Base-by-base conservation (phyloP, 2,113 vertebrate species). In the Heptranchias perlo region DNA sequence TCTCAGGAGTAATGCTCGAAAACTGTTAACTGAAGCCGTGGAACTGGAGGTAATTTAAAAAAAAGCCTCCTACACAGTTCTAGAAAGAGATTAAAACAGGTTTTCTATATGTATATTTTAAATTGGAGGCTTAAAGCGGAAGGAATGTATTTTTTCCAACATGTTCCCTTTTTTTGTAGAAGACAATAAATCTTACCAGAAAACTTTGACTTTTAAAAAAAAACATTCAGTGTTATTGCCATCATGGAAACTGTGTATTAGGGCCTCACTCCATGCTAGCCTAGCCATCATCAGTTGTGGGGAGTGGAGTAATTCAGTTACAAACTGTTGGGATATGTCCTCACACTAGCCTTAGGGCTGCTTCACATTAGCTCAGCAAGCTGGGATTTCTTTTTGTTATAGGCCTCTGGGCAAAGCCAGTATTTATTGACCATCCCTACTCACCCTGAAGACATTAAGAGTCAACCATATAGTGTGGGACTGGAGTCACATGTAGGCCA, bases 11-110 rank as follows among this genome's bases (percentile, higher is more conserved):
- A 99, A 98, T 0, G 99, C 99, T 0, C 98, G 97, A 96, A 98
- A 98, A 96, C 97, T 99, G 96, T 98, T 99, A 67, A 97, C 97
- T 87, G 98, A 98, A 97, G 98, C 98, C 49, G 97, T 99, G 96
- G 98, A 97, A 65, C 96, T 98, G 78, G 98, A 99, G 99, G 99
- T 99, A 97, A 96, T 0, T 61, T 96, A 54, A 93, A 62, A 23
- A 44, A 23, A 39, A 82, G 44, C 78, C 21, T 6, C 47, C 69
- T 31, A 47, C 39, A 82, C 11, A 58, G 58, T 58, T 58, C 58
- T 58, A 58, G 78, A 44, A 44, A 82, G 35, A 73, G 69, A 35
- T 2, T 76, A 76, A 39, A 76, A 76, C 73, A 76, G 35, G 73
- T n/a, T 78, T 82, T 39, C 4, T 44, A 82, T 82, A 44, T 58